Base-by-base conservation (phyloP, 2,888 invertebrate species). In the Hypsopygia costalis region DNA sequence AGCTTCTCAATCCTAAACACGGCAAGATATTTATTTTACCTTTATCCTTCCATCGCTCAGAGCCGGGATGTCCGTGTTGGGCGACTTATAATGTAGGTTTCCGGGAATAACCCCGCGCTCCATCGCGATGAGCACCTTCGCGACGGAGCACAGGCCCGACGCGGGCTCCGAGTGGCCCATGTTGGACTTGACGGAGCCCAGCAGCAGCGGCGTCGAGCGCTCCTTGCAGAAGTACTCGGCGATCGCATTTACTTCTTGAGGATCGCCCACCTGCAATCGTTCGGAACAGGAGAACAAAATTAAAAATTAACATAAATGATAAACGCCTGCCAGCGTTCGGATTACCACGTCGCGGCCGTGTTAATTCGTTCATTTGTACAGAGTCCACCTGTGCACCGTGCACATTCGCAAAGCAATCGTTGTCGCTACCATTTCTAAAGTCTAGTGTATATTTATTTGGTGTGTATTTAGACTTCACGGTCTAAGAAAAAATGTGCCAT, bases 151-250 rank as follows among this genome's bases (percentile, higher is more conserved):
- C 12, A 98, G 89, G 16, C 97, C 98, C 32, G 96, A 96, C 1
- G 95, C 95, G 0, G 98, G 97, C 82, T 99, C 99, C 2, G 98
- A 94, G 76, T 99, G 99, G 1, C 99, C 99, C 97, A 99, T 98
- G 85, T 99, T 99, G 11, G 98, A 98, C 79, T 99, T 99, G 0
- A 98, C 96, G 0, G 98, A 98, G 10, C 99, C 99, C 62, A 99
- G 93, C 31, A 98, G 81, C 33, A 99, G 90, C 4, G 98, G 97
- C 21, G 83, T 81, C 44, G 91, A 89, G 34, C 97, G 92, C 49
- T 93, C 93, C 71, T 94, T 93, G 83, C 97, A 98, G 87, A 98
- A 97, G 46, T 97, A 91, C 50, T 97, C 96, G 0, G 95, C 94
- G 54, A 99, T 97, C 0, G 98, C 95, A 76, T 98, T 98, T 1